These are phyloP conservation scores for Aspidapion aeneum DNA, from an alignment of 2,888 invertebrate species.

Conservation along the genomic window DNA sequence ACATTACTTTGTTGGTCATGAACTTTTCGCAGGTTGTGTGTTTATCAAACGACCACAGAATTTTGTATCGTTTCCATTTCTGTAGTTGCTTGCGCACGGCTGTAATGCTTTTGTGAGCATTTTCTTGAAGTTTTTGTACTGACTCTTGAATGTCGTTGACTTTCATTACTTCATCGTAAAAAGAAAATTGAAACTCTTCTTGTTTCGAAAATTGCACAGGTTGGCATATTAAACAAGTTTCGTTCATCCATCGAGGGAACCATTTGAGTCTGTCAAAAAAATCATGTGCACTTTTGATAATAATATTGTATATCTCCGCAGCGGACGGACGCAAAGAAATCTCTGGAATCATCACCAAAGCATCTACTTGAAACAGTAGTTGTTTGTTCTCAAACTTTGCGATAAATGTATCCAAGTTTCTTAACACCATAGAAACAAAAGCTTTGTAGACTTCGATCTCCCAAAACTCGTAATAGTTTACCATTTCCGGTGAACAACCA, in stretches of 20 bases:
- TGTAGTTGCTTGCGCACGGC: slow-evolving; percentile 59
- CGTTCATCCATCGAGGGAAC: slow-evolving; percentile 84
- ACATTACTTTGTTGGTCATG: slow-evolving; percentile 59
- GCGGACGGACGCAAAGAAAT: slow-evolving; percentile 72
- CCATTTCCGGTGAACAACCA: slow-evolving; percentile 70
- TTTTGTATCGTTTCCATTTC: slow-evolving; percentile 71
- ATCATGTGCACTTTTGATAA: slow-evolving; percentile 71
- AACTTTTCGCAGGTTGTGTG: slow-evolving; percentile 72
- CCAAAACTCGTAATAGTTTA: slow-evolving; percentile 76
- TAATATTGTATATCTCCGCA: slow-evolving; percentile 72
- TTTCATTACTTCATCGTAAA: slow-evolving; percentile 73
- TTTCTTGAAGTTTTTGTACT: slow-evolving; percentile 62
- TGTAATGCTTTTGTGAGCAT: slow-evolving; percentile 61
- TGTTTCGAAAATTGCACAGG: slow-evolving; percentile 58
- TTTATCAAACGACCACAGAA: slow-evolving; percentile 77
- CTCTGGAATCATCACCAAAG: slow-evolving; percentile 69
- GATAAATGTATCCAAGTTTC: slow-evolving; percentile 70
- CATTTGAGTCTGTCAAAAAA: slow-evolving; percentile 70
- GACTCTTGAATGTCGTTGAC: slow-evolving; percentile 68
- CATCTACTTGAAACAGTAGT: slow-evolving; percentile 76
- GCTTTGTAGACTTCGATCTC: slow-evolving; percentile 74
- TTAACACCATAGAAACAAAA: slow-evolving; percentile 62
- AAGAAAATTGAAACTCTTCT: slow-evolving; percentile 64
- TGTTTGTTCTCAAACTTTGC: slow-evolving; percentile 51
- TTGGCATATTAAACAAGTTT: slow-evolving; percentile 71